Base-by-base conservation (phyloP, 1,140 invertebrate species). In the Idris sp. region DNA sequence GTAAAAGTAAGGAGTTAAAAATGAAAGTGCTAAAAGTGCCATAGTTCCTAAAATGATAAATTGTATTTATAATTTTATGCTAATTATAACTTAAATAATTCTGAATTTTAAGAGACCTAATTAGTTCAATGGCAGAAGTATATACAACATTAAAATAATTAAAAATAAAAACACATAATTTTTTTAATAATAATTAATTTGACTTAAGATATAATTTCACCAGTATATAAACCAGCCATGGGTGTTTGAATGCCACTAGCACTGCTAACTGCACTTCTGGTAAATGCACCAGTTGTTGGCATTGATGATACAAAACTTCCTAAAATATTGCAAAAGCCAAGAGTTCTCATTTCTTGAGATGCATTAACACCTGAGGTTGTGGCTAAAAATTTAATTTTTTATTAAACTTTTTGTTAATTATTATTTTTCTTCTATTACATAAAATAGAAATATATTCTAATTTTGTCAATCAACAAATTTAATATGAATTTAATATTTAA, bases 231-330 rank as follows among this genome's bases (percentile, higher is more conserved):
- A 9, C 93, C 93, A n/a, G 91, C 91, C 51, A 93, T 84, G 9
- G 93, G 91, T 1, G 93, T 94, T 73, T 90, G 89, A 1, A 94
- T 91, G 30, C 94, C 93, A 84, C 92, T 93, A 11, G 92, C 92
- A 69, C 90, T 91, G 79, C 92, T 92, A 0, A 96, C 91, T 30
- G 93, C 94, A 53, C 93, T 93, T 76, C 92, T 87, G 0, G 91
- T 91, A 80, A 93, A 92, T 1, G 92, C 92, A 18, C 91, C 94
- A 40, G 92, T 92, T 3, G 92, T 90, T 15, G 94, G 94, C 85
- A 92, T 91, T 0, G 93, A 91, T 0, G 88, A 89, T 2, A 94
- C 89, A 82, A 94, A 94, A 14, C 92, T 92, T 30, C 92, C 93
- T 9, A 91, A 43, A 41, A 95, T 89, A 77, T 95, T 95, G 71